Evolutionary conservation across 2,888 invertebrate species (phyloP).

Genomic region (Reticulitermes lucifugus): DNA sequence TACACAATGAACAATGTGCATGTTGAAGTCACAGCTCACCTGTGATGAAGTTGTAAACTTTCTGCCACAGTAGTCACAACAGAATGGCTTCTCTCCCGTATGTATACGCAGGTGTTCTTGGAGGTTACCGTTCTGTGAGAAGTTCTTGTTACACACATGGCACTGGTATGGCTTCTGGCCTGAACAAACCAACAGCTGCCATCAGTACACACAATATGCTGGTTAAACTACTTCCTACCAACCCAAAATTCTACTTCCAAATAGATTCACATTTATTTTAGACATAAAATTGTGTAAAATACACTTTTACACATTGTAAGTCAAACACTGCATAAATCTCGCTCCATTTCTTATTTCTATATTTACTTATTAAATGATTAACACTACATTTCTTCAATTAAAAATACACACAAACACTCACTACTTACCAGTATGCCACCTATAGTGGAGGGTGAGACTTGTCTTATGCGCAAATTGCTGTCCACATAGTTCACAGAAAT

Average conservation of each 20-base stretch:
- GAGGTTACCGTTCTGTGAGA: constrained; percentile 83
- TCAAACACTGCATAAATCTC: no score
- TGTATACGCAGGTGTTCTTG: constrained; percentile 82
- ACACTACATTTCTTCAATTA: no score
- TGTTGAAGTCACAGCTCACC: constrained; percentile 45
- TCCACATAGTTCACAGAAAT: constrained; percentile 77
- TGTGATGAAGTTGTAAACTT: constrained; percentile 82
- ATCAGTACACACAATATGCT: neutral
- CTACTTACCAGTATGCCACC: constrained; percentile 61
- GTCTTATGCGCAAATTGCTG: constrained; percentile 83
- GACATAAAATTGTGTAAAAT: no score
- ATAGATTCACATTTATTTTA: no score
- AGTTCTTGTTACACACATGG: constrained; percentile 76
- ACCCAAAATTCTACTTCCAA: no score
- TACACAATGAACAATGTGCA: no score
- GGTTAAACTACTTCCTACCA: neutral
- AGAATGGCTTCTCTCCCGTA: constrained; percentile 82
- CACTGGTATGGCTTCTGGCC: constrained; percentile 76
- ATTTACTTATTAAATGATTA: no score
- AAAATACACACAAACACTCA: neutral
- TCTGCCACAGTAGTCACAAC: constrained; percentile 74
- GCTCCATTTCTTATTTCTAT: no score
- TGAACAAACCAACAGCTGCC: constrained; percentile 49
- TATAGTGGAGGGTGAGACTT: constrained; percentile 78
- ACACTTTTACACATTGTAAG: no score